A percentile compares a stretch with the other conserved stretches of the same genome.
Conservation (phyloP, 2,113 vertebrate species). For the Tyto alba region DNA sequence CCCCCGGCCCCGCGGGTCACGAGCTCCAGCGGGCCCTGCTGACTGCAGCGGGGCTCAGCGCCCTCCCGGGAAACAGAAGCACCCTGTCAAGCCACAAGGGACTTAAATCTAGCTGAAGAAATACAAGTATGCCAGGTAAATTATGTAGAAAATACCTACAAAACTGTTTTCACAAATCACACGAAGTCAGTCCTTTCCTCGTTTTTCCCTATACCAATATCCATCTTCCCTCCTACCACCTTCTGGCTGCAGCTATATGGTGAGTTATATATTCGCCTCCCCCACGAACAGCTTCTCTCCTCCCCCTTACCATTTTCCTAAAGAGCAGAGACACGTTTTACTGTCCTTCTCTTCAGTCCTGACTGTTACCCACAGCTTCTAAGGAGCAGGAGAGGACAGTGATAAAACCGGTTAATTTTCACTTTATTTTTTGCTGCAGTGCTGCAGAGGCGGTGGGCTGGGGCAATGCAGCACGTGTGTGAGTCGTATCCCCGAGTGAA, state of each 20-base stretch:
- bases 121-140: background rate
- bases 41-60: accelerated
- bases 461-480: background rate
- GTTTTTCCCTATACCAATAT: background rate
- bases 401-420: background rate
- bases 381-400: background rate
- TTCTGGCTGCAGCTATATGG: background rate
- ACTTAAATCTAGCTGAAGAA: background rate
- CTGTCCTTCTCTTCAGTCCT: background rate
- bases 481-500: background rate
- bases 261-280: background rate
- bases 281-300: background rate
- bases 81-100: background rate
- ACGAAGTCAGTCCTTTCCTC: background rate
- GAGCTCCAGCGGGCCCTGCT: background rate
- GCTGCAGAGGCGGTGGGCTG: background rate
- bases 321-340: background rate
- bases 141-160: background rate
- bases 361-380: background rate
- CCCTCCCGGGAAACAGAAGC: no score
- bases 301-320: background rate
- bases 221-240: background rate
- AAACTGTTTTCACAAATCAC: background rate
- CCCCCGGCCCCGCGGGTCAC: accelerated
- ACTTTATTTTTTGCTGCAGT: background rate